These are phyloP conservation scores for Drosophila subquinaria DNA, from an alignment of 2,888 invertebrate genomes.

Conservation along the genomic window DNA sequence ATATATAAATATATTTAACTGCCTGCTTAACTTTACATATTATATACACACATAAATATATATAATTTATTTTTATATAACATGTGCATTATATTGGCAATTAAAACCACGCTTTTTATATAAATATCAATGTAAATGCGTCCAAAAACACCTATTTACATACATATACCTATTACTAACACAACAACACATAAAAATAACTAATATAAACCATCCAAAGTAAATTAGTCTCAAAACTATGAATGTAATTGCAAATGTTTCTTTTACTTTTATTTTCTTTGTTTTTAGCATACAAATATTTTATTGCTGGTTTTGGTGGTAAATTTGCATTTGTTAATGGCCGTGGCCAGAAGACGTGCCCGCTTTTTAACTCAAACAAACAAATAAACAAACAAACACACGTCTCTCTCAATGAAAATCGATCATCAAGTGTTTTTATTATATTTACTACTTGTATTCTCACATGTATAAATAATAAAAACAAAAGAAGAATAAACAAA, in stretches of 20 bases:
- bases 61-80: slow-evolving; percentile 55
- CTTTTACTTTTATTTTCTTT: slow-evolving; percentile 82
- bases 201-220: slow-evolving; percentile 30
- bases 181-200: slow-evolving; percentile 32
- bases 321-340: slow-evolving; percentile 81
- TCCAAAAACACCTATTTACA: slow-evolving; percentile 43
- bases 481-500: slow-evolving; percentile 32
- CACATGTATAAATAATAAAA: slow-evolving; percentile 54
- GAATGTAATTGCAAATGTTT: slow-evolving; percentile 79
- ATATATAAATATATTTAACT: slow-evolving; percentile 39
- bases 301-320: slow-evolving; percentile 85
- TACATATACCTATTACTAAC: slow-evolving; percentile 37
- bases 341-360: slow-evolving; percentile 79
- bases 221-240: slow-evolving; percentile 57
- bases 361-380: slow-evolving; percentile 68
- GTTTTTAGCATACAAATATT: slow-evolving; percentile 83
- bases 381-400: slow-evolving; percentile 45
- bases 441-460: slow-evolving; percentile 51
- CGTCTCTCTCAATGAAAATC: slow-evolving; percentile 62
- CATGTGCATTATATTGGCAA: slow-evolving; percentile 70
- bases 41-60: slow-evolving; percentile 36
- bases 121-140: slow-evolving; percentile 48
- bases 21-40: slow-evolving; percentile 60
- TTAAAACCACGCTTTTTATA: slow-evolving; percentile 64
- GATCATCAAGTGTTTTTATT: slow-evolving; percentile 60